Evolutionary conservation across 2,113 vertebrate species (phyloP).

Genomic region (Mungos mungo): DNA sequence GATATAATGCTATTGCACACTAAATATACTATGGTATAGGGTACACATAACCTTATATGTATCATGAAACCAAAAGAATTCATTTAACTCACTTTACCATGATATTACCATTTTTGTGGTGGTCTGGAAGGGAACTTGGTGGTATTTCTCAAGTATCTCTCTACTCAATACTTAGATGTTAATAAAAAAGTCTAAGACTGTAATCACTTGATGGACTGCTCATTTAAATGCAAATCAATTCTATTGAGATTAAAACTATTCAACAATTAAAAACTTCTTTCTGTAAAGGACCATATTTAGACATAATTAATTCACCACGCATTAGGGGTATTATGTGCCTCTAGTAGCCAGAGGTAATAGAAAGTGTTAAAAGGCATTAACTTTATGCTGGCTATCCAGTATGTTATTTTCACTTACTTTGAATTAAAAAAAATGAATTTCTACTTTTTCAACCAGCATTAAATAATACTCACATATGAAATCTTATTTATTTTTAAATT

Average conservation of each 20-base stretch:
- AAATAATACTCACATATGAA: neutral
- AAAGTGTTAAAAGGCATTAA: neutral
- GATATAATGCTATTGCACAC: neutral
- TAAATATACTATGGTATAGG: neutral
- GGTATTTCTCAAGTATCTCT: neutral
- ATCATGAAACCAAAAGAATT: neutral
- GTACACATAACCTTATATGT: neutral
- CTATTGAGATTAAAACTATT: constrained; percentile 36
- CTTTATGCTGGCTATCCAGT: neutral
- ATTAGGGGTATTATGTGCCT: neutral
- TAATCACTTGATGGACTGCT: constrained; percentile 34
- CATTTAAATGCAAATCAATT: constrained; percentile 61
- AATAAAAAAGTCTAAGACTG: constrained; percentile 1
- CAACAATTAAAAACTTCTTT: constrained; percentile 55
- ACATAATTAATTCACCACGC: neutral
- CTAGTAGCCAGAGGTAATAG: neutral
- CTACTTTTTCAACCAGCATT: neutral
- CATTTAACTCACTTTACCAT: neutral
- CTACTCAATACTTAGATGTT: constrained; percentile 4
- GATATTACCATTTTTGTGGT: neutral
- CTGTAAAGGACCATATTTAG: neutral
- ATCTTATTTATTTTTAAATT: neutral
- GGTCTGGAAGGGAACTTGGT: neutral
- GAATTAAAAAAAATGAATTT: neutral
- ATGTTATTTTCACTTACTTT: neutral